Conservation (phyloP, 2,888 invertebrate species). For the Heliconius cydno region DNA sequence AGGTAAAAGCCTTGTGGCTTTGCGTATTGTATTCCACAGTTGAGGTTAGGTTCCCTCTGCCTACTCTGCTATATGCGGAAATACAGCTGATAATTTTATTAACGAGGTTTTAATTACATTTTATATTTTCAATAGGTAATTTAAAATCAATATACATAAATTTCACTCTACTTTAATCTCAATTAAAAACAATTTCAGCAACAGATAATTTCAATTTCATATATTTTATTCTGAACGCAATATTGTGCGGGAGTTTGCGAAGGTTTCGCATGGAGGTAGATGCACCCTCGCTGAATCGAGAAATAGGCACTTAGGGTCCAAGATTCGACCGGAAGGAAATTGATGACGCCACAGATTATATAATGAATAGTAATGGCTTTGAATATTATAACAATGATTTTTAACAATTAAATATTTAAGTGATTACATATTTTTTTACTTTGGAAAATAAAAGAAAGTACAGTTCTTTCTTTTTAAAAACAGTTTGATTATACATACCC, state of each 20-base stretch:
- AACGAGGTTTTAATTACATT: too few species aligned
- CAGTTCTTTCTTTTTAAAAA: neutral
- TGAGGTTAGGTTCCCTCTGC: too few species aligned
- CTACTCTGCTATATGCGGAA: too few species aligned
- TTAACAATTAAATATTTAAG: neutral
- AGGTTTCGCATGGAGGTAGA: conserved; percentile 45
- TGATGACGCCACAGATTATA: conserved; percentile 50
- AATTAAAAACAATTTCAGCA: neutral
- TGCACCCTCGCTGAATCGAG: conserved; percentile 71
- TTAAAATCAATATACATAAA: neutral
- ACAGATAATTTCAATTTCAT: neutral
- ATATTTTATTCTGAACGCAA: conserved; percentile 14
- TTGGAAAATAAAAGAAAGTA: neutral
- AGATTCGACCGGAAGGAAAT: conserved; percentile 63
- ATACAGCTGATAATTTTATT: too few species aligned
- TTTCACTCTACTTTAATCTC: neutral
- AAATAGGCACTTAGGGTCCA: conserved; percentile 71
- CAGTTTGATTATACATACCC: neutral
- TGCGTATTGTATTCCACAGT: too few species aligned
- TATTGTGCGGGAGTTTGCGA: conserved; percentile 21
- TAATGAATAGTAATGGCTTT: conserved; percentile 42
- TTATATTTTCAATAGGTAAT: neutral
- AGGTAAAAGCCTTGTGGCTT: too few species aligned
- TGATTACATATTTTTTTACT: neutral
- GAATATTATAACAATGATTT: neutral